Conservation (phyloP, 2,888 invertebrate species). For the Drosophila incognita region DNA sequence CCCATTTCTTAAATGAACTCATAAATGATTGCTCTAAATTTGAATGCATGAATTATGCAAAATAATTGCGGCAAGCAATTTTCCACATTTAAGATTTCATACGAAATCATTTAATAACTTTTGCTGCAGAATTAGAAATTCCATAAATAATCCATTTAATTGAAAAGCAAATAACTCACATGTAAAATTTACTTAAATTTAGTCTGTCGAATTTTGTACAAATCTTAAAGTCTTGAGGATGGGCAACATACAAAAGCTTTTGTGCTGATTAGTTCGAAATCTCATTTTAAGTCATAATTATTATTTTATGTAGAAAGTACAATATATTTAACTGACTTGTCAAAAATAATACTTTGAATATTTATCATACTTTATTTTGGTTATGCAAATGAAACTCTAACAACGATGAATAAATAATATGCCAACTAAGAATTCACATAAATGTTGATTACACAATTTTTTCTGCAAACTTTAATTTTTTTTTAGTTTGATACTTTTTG, state of each 20-base stretch:
- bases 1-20: neutral
- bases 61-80: neutral
- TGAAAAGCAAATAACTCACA: neutral
- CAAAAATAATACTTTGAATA: neutral
- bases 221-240: neutral
- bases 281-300: neutral
- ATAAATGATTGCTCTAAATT: neutral
- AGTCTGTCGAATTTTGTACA: neutral
- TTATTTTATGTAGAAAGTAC: neutral
- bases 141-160: neutral
- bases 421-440: neutral
- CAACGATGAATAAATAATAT: neutral
- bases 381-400: neutral
- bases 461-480: neutral
- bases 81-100: neutral
- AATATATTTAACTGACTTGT: neutral
- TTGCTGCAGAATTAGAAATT: neutral
- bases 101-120: neutral
- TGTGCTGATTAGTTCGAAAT: no score
- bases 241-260: neutral
- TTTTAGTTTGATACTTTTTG: neutral
- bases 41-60: neutral
- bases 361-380: neutral
- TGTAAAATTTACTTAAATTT: neutral
- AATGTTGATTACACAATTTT: neutral